These are phyloP conservation scores for Anoplopoma fimbria DNA, from an alignment of 2,113 vertebrate genomes.

Conservation along the genomic window DNA sequence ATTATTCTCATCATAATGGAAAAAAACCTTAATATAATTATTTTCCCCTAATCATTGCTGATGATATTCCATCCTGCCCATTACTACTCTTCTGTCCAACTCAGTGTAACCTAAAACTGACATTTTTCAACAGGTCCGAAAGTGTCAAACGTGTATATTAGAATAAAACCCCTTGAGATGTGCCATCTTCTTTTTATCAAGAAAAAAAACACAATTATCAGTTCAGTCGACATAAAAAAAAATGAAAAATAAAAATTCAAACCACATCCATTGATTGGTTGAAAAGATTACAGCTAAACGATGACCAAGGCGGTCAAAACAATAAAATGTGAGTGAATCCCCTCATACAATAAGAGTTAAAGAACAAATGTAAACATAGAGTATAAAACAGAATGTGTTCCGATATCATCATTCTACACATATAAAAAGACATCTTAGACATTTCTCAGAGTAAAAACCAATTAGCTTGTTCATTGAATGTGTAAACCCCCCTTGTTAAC, in stretches of 20 bases:
- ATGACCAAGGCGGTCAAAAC: not conserved
- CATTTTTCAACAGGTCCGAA: not conserved
- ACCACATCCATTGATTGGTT: not conserved
- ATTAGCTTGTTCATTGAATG: constrained; percentile 52
- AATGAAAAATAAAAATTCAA: not conserved
- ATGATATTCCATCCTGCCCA: not conserved
- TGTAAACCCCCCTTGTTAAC: constrained; percentile 46
- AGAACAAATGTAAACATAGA: not conserved
- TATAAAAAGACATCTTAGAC: constrained; percentile 16
- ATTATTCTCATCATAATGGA: not conserved
- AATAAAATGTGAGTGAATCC: not conserved
- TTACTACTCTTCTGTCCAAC: not conserved
- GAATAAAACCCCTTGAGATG: not conserved
- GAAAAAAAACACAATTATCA: not conserved
- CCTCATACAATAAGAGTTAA: not conserved
- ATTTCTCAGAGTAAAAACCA: constrained; percentile 47
- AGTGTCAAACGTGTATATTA: too few relatives aligned
- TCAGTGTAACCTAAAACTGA: not conserved
- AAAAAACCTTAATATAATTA: not conserved
- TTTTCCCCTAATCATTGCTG: not conserved
- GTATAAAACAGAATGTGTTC: not conserved
- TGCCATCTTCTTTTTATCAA: not conserved
- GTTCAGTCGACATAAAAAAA: not conserved
- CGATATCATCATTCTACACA: not conserved
- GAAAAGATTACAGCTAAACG: not conserved